Base-by-base conservation (phyloP, 2,113 vertebrate genomes). In the Epinephelus lanceolatus region DNA sequence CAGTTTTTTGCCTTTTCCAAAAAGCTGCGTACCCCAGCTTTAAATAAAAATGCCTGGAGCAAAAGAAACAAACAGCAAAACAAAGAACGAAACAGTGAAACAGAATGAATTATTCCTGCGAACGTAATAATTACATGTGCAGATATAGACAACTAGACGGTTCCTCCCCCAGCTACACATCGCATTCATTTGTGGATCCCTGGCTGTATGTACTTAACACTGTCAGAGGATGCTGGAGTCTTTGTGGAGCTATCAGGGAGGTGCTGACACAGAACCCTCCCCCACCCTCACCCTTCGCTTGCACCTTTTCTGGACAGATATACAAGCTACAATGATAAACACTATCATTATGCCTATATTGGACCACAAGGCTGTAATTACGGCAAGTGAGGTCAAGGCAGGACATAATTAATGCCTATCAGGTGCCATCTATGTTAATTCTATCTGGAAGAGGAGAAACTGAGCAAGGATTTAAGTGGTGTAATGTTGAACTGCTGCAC, bases 391-490 rank as follows among this genome's bases (percentile, higher is more conserved):
- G 84, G 90, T 88, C 73, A 83, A 83, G 78, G 72, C 86, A 19
- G 78, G 73, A 72, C 86, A 78, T 91, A 93, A 95, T 96, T 91
- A 94, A 76, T 82, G 79, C 85, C 90, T 84, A 83, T 93, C 86
- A 87, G 65, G 80, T 84, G 69, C 60, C 79, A 76, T 80, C 55
- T 71, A 70, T 81, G 76, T 78, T 86, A 86, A 73, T 87, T 88
- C 69, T 53, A 60, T 84, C 63, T 86, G 55, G 62, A 53, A 89
- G 78, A 71, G 27, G 47, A 90, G 67, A 78, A 75, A 82, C 11
- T 37, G 53, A 86, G 60, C 18, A 33, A 69, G 47, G 59, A 81
- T 80, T 83, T 86, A 85, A 86, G 57, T 81, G 79, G 37, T 78
- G n/a, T 72, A 57, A 59, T 78, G 49, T 81, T 81, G 27, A 86